Conservation (phyloP, 2,797 vertebrate genomes). For the Arctocebus calabarensis region DNA sequence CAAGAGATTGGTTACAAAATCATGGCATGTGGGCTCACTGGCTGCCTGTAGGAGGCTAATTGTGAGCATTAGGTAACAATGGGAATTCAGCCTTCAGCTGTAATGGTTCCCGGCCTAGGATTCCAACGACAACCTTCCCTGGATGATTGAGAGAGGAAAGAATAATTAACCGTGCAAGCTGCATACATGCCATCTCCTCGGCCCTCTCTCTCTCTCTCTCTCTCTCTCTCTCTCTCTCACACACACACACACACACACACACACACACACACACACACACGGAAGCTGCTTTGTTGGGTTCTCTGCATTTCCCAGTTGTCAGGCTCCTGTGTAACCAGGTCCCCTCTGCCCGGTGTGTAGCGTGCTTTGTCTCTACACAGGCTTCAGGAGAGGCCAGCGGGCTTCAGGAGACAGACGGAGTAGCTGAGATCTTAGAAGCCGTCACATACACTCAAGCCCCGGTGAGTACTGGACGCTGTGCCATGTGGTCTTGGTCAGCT, state of each 20-base stretch:
- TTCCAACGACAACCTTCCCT: background rate
- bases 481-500: background rate
- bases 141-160: background rate
- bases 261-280: rapidly evolving
- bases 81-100: background rate
- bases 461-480: conserved; percentile 44
- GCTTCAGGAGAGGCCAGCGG: conserved; percentile 95
- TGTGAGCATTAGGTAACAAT: background rate
- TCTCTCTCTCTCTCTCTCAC: background rate
- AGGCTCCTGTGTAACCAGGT: background rate
- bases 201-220: background rate
- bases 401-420: conserved; percentile 88
- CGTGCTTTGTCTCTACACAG: conserved; percentile 85
- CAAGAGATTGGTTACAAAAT: background rate
- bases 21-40: background rate
- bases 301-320: background rate
- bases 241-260: too few relatives aligned
- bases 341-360: background rate
- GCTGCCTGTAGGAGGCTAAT: background rate
- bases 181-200: background rate
- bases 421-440: conserved; percentile 83
- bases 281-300: background rate
- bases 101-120: background rate
- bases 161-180: background rate
- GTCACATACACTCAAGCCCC: conserved; percentile 82